Evolutionary conservation across 2,797 vertebrate species (phyloP).

Genomic region (Rhinoraja longicauda): DNA sequence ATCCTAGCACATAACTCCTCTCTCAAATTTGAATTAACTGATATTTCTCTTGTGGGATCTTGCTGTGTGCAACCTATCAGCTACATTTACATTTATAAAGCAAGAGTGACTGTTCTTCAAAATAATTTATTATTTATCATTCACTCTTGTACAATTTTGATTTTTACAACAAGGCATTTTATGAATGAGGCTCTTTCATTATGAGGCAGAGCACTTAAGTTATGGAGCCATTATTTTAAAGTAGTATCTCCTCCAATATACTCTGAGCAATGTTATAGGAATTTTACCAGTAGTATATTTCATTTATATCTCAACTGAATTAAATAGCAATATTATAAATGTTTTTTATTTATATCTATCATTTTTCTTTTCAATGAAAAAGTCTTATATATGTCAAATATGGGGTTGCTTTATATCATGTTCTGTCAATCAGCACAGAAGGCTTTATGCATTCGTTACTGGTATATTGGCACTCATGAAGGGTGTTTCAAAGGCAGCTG

Average conservation of each 20-base stretch:
- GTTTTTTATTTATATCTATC: conserved; percentile 2
- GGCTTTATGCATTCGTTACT: conserved; percentile 79
- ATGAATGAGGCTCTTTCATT: background rate
- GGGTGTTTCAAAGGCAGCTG: conserved; percentile 70
- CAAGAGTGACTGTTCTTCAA: background rate
- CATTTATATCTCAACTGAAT: conserved; percentile 26
- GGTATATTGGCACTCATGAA: conserved; percentile 91
- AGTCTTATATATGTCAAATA: conserved; percentile 79
- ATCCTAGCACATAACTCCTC: background rate
- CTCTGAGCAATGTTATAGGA: background rate
- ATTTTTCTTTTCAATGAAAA: conserved; percentile 26
- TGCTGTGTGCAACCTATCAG: background rate
- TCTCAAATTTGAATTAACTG: background rate
- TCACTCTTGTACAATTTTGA: background rate
- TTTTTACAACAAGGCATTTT: background rate
- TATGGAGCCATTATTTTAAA: background rate
- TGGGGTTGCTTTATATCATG: conserved; percentile 83
- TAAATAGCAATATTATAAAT: conserved; percentile 16
- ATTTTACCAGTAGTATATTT: background rate
- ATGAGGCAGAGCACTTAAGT: background rate
- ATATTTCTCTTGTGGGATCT: background rate
- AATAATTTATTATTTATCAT: background rate
- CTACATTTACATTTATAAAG: background rate
- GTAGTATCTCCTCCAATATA: background rate
- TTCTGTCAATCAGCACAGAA: conserved; percentile 82